phyloP scores from a whole-genome alignment of 1,140 invertebrate species.

The Zaprionus inermis region DNA sequence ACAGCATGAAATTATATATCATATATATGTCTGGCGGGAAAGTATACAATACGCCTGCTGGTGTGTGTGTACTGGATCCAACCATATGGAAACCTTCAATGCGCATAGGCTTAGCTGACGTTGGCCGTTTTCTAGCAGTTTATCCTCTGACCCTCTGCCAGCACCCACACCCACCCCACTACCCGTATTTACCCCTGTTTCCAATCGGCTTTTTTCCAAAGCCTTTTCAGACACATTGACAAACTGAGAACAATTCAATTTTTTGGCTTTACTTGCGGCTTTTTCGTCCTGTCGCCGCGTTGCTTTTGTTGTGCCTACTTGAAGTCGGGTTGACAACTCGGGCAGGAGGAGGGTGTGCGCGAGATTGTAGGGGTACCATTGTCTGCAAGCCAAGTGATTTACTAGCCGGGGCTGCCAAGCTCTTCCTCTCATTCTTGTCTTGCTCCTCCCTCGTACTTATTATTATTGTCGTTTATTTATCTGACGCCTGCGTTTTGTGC shows the following conservation, averaged over 20 bases:
- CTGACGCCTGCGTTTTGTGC: conserved; percentile 57
- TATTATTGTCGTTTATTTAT: conserved; percentile 68
- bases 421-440: not conserved
- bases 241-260: conserved; percentile 60
- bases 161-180: not conserved
- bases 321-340: not conserved
- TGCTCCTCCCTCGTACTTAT: conserved; percentile 35
- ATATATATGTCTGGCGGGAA: not conserved
- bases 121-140: not conserved
- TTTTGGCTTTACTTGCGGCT: conserved; percentile 38
- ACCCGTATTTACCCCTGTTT: not conserved
- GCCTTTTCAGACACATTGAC: conserved; percentile 54
- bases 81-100: conserved; percentile 32
- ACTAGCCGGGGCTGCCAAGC: conserved; percentile 24
- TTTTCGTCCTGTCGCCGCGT: conserved; percentile 25
- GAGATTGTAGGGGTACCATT: conserved; percentile 2
- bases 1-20: conserved; percentile 42
- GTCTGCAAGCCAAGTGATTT: conserved; percentile 53
- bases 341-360: not conserved
- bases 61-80: not conserved
- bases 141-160: not conserved
- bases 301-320: conserved; percentile 40
- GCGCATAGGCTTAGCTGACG: conserved; percentile 18
- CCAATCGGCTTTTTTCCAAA: conserved; percentile 32
- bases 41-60: not conserved